Percentiles rank a stretch among this genome's conserved stretches.
These are phyloP conservation scores for Fringilla coelebs DNA, from an alignment of 2,797 vertebrate genomes.

Conservation along the genomic window DNA sequence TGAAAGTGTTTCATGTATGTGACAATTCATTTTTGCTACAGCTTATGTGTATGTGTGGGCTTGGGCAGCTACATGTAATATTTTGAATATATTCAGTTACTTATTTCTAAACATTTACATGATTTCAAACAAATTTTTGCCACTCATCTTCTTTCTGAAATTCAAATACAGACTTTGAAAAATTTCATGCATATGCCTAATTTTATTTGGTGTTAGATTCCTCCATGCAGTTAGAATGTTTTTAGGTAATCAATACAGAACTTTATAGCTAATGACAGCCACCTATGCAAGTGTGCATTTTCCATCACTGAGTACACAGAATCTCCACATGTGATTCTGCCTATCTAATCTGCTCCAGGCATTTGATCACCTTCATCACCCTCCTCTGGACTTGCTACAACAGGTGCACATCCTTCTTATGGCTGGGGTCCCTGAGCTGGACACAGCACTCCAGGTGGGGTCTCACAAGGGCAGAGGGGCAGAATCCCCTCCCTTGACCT, in stretches of 20 bases:
- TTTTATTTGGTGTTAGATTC: background rate
- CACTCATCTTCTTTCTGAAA: background rate
- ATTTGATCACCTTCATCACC: background rate
- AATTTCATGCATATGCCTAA: background rate
- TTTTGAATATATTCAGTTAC: background rate
- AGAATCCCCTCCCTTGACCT: background rate
- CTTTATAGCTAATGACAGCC: background rate
- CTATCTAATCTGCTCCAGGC: background rate
- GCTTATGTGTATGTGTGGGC: background rate
- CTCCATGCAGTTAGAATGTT: background rate
- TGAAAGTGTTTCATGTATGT: background rate
- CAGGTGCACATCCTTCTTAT: background rate
- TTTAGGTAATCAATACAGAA: background rate
- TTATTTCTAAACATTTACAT: slow-evolving; percentile 40
- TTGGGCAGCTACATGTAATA: background rate
- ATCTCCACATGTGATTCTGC: background rate
- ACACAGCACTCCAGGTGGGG: background rate
- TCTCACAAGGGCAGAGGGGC: background rate
- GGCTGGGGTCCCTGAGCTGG: background rate
- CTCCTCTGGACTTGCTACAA: background rate
- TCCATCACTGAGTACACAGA: background rate
- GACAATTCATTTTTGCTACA: background rate
- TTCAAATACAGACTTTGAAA: background rate
- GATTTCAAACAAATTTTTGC: background rate
- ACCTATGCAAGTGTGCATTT: background rate